Evolutionary conservation across 2,113 vertebrate species (phyloP), one percentile per base, ranked within the genome.

Genomic region (Glaucomys volans): DNA sequence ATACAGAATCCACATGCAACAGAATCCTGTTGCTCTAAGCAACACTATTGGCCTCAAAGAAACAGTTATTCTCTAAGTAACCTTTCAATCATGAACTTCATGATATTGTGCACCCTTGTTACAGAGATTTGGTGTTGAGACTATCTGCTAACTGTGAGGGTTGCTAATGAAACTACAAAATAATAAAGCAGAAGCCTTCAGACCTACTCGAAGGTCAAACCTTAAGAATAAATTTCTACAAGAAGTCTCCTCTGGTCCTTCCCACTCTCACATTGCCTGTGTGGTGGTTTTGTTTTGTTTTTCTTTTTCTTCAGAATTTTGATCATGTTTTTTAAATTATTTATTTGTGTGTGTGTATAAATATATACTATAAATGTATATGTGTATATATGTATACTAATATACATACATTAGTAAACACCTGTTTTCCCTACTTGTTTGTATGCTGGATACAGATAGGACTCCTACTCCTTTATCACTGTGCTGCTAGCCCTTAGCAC

Each of bases 11-110:
- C 75, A 54, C 44, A 35, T 18, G n/a, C 67, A 57, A 74, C 90
- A 94, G 79, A 96, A 87, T 62, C 93, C 91, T 87, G 83, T 30
- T 47, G 64, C 87, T 87, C 97, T 89, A 72, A 92, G 96, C 86
- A 97, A 93, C 89, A 71, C 75, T 24, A 74, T 54, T 44, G 92
- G 59, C 47, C 91, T 80, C 69, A 77, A 16, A 95, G 17, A 81
- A 96, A 91, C 42, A 59, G 80, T 57, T 72, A 52, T 88, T 88
- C 80, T 92, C 84, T 62, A 91, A 91, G 95, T 89, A 94, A 94
- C 62, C 97, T 96, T 37, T 96, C 89, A 93, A 69, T 96, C 82
- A 83, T 57, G 20, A 96, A 86, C 40, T 47, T 59, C 72, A 69
- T 35, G 66, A 16, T 35, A 67, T 7, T 52, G 7, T 44, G 62